phyloP scores from a whole-genome alignment of 2,797 vertebrate species.

The Bradypus variegatus region DNA sequence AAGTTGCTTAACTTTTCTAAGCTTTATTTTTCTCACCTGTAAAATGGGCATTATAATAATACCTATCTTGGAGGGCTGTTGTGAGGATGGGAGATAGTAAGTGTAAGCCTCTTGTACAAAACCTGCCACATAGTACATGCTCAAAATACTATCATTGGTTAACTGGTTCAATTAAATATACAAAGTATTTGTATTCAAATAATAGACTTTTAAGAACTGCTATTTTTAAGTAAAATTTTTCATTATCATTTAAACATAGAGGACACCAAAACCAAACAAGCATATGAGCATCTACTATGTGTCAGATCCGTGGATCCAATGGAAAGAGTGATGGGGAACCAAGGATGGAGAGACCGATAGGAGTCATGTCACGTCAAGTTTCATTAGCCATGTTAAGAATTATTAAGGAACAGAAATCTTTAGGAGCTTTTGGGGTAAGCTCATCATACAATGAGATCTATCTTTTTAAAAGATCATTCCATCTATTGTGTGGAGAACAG shows the following conservation, averaged over 20 bases:
- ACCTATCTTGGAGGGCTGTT: background rate
- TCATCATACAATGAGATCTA: background rate
- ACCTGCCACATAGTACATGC: background rate
- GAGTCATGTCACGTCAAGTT: background rate
- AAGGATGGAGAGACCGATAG: background rate
- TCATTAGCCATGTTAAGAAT: background rate
- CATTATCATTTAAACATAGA: conserved; percentile 24
- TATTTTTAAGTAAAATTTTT: conserved; percentile 11
- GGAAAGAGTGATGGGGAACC: background rate
- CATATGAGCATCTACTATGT: background rate
- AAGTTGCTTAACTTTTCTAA: background rate
- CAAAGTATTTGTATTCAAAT: conserved; percentile 24
- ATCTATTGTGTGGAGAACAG: background rate
- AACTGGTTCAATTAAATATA: background rate
- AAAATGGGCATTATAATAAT: background rate
- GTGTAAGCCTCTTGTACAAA: background rate
- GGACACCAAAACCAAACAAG: background rate
- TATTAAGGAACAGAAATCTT: background rate
- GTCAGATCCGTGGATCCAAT: background rate
- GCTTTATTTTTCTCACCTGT: conserved; percentile 1
- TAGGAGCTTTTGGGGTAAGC: background rate
- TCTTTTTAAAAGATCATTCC: background rate
- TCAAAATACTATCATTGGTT: background rate
- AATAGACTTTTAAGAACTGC: conserved; percentile 10
- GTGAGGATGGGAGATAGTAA: background rate